A percentile compares a stretch with the other conserved stretches of the same genome.
Conservation (phyloP, 2,888 invertebrate genomes). For the Thymelicus acteon region DNA sequence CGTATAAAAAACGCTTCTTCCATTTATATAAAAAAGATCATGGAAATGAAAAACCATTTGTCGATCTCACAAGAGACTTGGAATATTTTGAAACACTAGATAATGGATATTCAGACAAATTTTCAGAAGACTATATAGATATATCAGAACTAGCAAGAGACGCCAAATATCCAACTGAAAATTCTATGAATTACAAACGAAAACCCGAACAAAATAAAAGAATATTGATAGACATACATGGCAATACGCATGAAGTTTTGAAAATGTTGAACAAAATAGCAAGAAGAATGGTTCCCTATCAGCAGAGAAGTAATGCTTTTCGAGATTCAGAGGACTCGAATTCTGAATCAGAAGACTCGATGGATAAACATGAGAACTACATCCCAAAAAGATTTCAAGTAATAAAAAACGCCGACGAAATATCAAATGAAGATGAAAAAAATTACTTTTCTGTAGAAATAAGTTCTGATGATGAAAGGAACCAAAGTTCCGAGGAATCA, state of each 20-base stretch:
- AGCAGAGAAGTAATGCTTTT: background rate
- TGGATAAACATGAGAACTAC: background rate
- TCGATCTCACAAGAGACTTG: constrained; percentile 3
- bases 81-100: background rate
- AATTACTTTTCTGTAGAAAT: background rate
- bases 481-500: background rate
- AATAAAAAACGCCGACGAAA: background rate
- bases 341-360: constrained; percentile 12
- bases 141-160: background rate
- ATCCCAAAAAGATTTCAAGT: constrained; percentile 2
- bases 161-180: background rate
- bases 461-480: background rate
- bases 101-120: background rate
- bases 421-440: background rate
- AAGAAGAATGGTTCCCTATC: background rate
- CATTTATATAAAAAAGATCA: background rate
- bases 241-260: background rate
- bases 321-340: no score
- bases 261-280: background rate
- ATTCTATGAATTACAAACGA: background rate
- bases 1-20: background rate
- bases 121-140: constrained; percentile 7
- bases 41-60: background rate
- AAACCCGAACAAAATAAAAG: background rate
- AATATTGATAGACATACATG: background rate